Evolutionary conservation across 2,888 invertebrate genomes (phyloP), one percentile per base, ranked within the genome.

Genomic region (Drosophila pullipes): DNA sequence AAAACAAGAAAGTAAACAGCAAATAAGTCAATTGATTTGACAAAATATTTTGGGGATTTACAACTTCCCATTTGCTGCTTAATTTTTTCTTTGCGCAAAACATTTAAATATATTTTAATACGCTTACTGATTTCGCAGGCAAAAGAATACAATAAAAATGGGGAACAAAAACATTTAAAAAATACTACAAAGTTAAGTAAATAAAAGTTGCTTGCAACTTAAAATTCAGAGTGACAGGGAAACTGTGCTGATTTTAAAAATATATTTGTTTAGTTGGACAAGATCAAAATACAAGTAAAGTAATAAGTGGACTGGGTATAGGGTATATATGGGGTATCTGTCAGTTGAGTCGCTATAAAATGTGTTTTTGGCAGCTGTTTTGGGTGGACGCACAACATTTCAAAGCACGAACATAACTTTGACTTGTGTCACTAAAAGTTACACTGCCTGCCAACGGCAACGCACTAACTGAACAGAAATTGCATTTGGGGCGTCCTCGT

Each of bases 361-460:
- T 33, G n/a, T 41, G 22, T 39, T 57, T 52, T 41, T 58, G 30
- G 35, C 47, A 61, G 39, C 61, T 71, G 69, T n/a, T 39, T 35
- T 49, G n/a, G 57, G 6, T 49, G 68, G 52, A 52, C 49, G 35
- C 57, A 73, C 67, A 87, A 74, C 69, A 87, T 82, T 78, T 66
- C 69, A 78, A 65, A 50, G 78, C 79, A 70, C 47, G 59, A 73
- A 52, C 87, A 84, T 84, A 79, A 87, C 87, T 85, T 85, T 76
- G 77, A 77, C 77, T 81, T 74, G 68, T 76, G 87, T 79, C 69
- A 54, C 49, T 53, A 57, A 70, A 88, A 83, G 74, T 83, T 83
- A 63, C 59, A 65, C 68, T 65, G 76, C 67, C 77, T 72, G 81
- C 70, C 77, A 79, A 49, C 47, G 70, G 69, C 61, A 66, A 60